phyloP scores from a whole-genome alignment of 2,888 invertebrate species.

The Dendrolimus pini region DNA sequence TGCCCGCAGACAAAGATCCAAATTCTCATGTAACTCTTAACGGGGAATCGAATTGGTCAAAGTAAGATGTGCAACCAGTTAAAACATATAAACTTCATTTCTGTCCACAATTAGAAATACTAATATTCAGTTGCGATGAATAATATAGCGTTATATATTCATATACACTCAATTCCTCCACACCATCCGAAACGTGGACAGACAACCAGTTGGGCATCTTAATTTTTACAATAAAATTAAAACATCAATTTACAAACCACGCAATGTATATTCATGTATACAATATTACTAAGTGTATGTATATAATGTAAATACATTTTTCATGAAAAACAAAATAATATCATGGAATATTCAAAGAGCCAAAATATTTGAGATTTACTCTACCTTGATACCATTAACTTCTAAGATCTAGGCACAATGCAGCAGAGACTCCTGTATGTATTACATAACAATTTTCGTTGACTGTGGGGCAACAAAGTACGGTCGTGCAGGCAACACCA shows the following conservation, averaged over 20 bases:
- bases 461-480: constrained; percentile 67
- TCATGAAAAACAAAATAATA: constrained; percentile 75
- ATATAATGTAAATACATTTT: constrained; percentile 75
- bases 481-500: constrained; percentile 53
- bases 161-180: constrained; percentile 51
- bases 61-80: constrained; percentile 71
- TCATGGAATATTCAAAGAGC: constrained; percentile 77
- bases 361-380: constrained; percentile 76
- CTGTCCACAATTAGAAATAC: constrained; percentile 43
- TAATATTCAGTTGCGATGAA: constrained; percentile 29
- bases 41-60: constrained; percentile 63
- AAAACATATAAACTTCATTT: constrained; percentile 36
- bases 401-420: constrained; percentile 78
- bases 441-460: constrained; percentile 74
- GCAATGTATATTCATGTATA: constrained; percentile 76
- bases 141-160: constrained; percentile 29
- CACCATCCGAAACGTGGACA: constrained; percentile 42
- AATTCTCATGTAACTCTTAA: constrained; percentile 59
- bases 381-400: constrained; percentile 76
- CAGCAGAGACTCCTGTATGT: constrained; percentile 77
- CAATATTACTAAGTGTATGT: constrained; percentile 74
- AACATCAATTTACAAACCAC: constrained; percentile 74
- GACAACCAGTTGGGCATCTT: constrained; percentile 68
- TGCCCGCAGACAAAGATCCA: constrained; percentile 43
- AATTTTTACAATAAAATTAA: constrained; percentile 65